phyloP scores from a whole-genome alignment of 2,113 vertebrate genomes.

The Serinus canaria region DNA sequence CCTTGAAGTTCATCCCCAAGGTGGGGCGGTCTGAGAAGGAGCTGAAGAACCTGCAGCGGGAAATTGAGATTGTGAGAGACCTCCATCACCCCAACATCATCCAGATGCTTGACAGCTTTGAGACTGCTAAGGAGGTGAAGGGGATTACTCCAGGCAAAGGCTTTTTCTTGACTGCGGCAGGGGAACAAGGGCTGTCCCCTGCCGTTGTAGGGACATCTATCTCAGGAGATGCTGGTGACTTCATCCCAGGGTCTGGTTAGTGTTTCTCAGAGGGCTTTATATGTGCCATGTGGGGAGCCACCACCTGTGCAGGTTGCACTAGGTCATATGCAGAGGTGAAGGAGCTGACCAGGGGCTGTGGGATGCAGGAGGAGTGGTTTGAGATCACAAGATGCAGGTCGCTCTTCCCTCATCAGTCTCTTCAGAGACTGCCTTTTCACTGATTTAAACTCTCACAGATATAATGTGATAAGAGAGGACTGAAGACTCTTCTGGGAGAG shows the following conservation, averaged over 20 bases:
- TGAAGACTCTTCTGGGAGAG: neutral
- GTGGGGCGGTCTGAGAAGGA: slow-evolving; percentile 89
- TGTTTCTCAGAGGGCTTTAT: neutral
- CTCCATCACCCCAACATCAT: slow-evolving; percentile 93
- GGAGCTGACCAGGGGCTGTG: neutral
- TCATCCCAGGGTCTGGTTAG: neutral
- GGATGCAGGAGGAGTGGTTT: neutral
- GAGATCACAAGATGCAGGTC: neutral
- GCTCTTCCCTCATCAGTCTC: neutral
- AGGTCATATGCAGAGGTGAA: neutral
- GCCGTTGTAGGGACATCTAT: neutral
- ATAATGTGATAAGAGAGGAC: neutral
- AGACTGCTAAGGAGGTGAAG: slow-evolving; percentile 89
- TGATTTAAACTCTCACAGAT: neutral
- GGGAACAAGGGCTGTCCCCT: neutral
- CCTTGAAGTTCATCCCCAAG: slow-evolving; percentile 96
- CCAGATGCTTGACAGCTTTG: slow-evolving; percentile 92
- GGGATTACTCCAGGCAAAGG: neutral
- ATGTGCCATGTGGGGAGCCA: neutral
- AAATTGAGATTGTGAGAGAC: slow-evolving; percentile 93
- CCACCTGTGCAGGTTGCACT: neutral
- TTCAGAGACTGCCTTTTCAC: neutral
- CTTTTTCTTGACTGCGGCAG: neutral
- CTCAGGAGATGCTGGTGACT: neutral
- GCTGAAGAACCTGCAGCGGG: slow-evolving; percentile 84